Base-by-base conservation (phyloP, 2,113 vertebrate species). In the Gyps fulvus region DNA sequence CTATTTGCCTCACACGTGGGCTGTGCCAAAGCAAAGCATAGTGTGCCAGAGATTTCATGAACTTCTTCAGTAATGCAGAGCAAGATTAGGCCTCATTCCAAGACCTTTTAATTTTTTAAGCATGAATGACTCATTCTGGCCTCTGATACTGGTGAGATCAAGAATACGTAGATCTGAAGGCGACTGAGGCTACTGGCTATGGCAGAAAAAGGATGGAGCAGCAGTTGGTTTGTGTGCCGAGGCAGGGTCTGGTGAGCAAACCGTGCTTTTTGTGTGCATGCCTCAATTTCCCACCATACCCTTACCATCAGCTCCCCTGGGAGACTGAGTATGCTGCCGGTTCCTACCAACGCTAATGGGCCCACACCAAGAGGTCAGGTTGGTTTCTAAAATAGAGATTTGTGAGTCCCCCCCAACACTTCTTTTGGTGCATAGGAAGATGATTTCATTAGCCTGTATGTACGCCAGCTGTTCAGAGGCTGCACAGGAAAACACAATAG, bases 381-480 rank as follows among this genome's bases (percentile, higher is more conserved):
- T 45, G 31, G 13, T 89, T 52, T 85, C 65, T 57, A 18, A 90
- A 89, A 47, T 0, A 58, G 49, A 76, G 62, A 21, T 80, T 12
- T 92, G 15, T 88, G n/a, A 18, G 3, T 32, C 40, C 14, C 5
- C 12, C 50, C 11, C 6, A 54, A 29, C 0, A 0, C 40, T 71
- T 9, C 1, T 82, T 52, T 62, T 0, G 0, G 67, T 49, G n/a
- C 0, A 1, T n/a, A 40, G 78, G 62, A 83, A 82, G 49, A 32
- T 83, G 66, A n/a, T 70, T 85, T 96, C 54, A 13, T 78, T 76
- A 47, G n/a, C 43, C 29, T 87, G 66, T 10, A 6, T 13, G 18
- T 25, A 18, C 1, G 0, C 0, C 4, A 82, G 61, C 81, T 65
- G 49, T 82, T 93, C 61, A 5, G 2, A 54, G 0, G 0, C 77